Evolutionary conservation across 1,140 invertebrate genomes (phyloP), one percentile per base, ranked within the genome.

Genomic region (Solenopsis fugax): DNA sequence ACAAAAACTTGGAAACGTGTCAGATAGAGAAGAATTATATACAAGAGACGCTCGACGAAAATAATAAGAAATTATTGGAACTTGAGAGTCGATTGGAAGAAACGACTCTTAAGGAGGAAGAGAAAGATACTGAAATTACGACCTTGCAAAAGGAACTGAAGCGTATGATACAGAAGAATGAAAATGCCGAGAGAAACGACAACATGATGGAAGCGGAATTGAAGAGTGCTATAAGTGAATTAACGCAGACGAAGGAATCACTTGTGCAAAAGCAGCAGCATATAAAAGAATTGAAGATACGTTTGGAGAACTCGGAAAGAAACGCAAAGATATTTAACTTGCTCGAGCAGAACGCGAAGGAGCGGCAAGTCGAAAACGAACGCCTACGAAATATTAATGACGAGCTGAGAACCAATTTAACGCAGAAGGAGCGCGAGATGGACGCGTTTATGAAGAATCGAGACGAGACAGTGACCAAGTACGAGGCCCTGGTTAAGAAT

Each of bases 381-480:
- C 86, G 84, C 21, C 45, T 93, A 7, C 89, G 89, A 81, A 69
- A 50, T 12, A 62, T 73, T 12, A 90, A 91, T 5, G 88, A 92
- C 12, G 88, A 93, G 37, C 69, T 94, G 6, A 88, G 89, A 60
- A 88, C 75, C 18, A 81, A 50, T 73, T 12, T 94, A 1, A n/a
- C 37, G 0, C 86, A 89, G n/a, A 90, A 87, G 12, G 91, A 94
- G 6, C 82, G 29, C 0, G 94, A 95, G 67, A 91, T 95, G 90
- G 87, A 94, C 37, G 24, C 86, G 5, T 95, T 95, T 62, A 91
- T 77, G 64, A 93, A 87, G 60, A 93, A 94, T 86, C 90, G 94
- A 18, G 87, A 94, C 52, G 85, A 88, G 9, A 92, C 89, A 12
- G 86, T 94, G 4, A 34, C 41, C 0, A 94, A 89, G 60, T 95